Conservation (phyloP, 2,797 vertebrate species). For the Rhinogobio ventralis region DNA sequence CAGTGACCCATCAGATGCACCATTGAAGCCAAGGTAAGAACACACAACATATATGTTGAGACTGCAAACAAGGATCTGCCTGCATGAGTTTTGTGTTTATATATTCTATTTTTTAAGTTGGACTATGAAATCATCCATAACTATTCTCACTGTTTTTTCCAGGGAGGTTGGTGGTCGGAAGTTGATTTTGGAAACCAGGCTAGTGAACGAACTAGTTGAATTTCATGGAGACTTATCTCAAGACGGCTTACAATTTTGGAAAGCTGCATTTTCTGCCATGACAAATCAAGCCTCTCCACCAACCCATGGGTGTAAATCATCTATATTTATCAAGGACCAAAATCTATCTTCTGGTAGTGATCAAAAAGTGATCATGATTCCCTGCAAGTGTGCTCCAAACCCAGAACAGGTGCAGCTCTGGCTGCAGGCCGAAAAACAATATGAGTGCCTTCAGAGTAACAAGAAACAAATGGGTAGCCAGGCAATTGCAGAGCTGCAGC, state of each 20-base stretch:
- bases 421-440: conserved; percentile 93
- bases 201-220: conserved; percentile 87
- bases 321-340: conserved; percentile 58
- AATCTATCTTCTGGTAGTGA: conserved; percentile 76
- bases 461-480: conserved; percentile 41
- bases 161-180: conserved; percentile 94
- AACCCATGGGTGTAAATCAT: conserved; percentile 65
- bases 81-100: neutral
- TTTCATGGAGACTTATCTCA: conserved; percentile 92
- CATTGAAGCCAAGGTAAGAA: conserved; percentile 91
- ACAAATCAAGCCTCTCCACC: conserved; percentile 81
- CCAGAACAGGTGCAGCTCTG: conserved; percentile 89
- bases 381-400: conserved; percentile 93
- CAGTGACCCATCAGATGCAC: conserved; percentile 94
- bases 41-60: neutral
- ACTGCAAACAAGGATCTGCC: neutral
- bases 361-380: conserved; percentile 92
- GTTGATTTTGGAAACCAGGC: conserved; percentile 87
- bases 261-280: conserved; percentile 95
- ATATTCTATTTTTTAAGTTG: neutral
- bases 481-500: neutral
- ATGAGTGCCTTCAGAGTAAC: conserved; percentile 84
- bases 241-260: conserved; percentile 94
- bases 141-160: neutral
- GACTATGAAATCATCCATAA: neutral